phyloP scores from a whole-genome alignment of 2,888 invertebrate genomes.

The Cenopis cana region DNA sequence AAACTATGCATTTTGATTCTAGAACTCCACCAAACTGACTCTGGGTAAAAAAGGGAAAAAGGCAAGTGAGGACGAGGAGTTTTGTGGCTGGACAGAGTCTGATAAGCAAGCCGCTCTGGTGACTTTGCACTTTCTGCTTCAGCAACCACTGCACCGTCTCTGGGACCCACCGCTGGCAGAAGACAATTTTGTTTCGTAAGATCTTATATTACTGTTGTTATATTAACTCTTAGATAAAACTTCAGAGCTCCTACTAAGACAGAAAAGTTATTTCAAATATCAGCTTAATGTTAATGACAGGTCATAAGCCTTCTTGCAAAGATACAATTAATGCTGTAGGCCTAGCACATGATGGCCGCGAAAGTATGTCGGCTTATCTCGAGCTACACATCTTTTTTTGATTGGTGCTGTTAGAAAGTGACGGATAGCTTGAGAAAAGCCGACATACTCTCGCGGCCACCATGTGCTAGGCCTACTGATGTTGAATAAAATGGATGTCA shows the following conservation, averaged over 20 bases:
- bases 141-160: conserved; percentile 88
- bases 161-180: conserved; percentile 94
- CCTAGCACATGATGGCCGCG: too few relatives aligned
- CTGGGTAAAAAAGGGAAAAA: conserved; percentile 79
- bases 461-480: too few relatives aligned
- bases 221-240: background rate
- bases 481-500: too few relatives aligned
- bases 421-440: too few relatives aligned
- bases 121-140: conserved; percentile 87
- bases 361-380: too few relatives aligned
- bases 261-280: too few relatives aligned
- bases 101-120: conserved; percentile 88
- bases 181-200: conserved; percentile 92
- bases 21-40: conserved; percentile 80
- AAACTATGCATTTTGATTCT: conserved; percentile 25
- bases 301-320: background rate
- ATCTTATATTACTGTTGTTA: conserved; percentile 43
- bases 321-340: background rate
- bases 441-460: too few relatives aligned
- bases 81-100: conserved; percentile 88
- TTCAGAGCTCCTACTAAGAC: background rate
- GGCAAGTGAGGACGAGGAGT: conserved; percentile 74
- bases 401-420: too few relatives aligned
- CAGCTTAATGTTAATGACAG: too few relatives aligned
- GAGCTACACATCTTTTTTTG: too few relatives aligned